phyloP scores from a whole-genome alignment of 2,888 invertebrate species.

The Synanthedon formicaeformis region DNA sequence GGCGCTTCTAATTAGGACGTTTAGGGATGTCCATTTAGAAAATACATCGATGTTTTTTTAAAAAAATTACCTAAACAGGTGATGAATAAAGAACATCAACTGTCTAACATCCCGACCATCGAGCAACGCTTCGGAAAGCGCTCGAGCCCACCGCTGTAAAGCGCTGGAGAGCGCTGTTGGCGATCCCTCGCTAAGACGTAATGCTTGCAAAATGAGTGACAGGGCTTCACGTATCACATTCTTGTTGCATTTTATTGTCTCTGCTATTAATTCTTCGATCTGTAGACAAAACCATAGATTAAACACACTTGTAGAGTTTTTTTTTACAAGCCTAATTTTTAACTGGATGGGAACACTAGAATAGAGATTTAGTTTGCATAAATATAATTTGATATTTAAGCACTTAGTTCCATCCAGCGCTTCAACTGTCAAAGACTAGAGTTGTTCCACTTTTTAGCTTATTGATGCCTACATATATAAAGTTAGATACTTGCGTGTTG shows the following conservation, averaged over 20 bases:
- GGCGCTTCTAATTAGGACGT: no score
- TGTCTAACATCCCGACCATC: constrained; percentile 36
- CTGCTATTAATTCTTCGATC: constrained; percentile 51
- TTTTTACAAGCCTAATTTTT: neutral
- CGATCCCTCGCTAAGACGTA: constrained; percentile 37
- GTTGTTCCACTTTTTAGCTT: no score
- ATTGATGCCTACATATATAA: no score
- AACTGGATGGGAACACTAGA: no score
- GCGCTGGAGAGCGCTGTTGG: constrained; percentile 24
- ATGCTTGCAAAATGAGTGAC: constrained; percentile 33
- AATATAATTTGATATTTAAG: no score
- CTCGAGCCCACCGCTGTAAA: constrained; percentile 48
- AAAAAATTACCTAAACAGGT: constrained; percentile 36
- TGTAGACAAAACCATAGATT: constrained; percentile 11
- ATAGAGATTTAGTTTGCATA: no score
- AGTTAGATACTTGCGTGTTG: no score
- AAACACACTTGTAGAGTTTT: neutral
- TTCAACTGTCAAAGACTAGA: no score
- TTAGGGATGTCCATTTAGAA: no score
- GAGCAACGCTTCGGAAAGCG: constrained; percentile 30
- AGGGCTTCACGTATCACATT: constrained; percentile 40
- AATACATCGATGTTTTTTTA: no score
- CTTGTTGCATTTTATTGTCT: constrained; percentile 31
- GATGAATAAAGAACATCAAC: constrained; percentile 44
- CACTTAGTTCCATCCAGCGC: no score